Evolutionary conservation across 2,113 vertebrate species (phyloP).

Genomic region (Mionectes macconnelli): DNA sequence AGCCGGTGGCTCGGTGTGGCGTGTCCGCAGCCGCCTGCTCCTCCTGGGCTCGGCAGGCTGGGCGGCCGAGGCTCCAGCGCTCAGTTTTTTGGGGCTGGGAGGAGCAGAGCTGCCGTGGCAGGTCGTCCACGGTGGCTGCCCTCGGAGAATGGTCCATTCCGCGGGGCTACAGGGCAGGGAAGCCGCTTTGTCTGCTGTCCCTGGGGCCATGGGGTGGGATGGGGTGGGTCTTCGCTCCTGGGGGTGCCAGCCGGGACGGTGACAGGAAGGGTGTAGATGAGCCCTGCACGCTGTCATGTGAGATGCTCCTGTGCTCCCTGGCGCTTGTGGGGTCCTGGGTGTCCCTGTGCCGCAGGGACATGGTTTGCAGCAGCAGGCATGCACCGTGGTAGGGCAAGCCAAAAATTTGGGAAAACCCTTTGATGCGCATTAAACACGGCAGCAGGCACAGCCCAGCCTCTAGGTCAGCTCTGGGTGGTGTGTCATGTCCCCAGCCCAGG

Average conservation of each 20-base stretch:
- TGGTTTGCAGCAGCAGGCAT: not conserved
- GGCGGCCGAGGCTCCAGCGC: accelerated
- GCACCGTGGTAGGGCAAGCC: accelerated
- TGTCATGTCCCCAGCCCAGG: accelerated
- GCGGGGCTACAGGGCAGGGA: not conserved
- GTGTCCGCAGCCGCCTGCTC: accelerated
- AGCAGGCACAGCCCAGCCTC: not conserved
- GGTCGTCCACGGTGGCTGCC: not conserved
- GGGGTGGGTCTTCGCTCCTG: not conserved
- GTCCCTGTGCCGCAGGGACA: not conserved
- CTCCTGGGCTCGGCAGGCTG: accelerated
- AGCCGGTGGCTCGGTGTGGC: not conserved
- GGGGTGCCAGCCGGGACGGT: not conserved
- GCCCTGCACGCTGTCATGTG: accelerated
- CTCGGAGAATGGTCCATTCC: not conserved
- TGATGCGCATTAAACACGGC: not conserved
- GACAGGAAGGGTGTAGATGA: not conserved
- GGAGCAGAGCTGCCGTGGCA: not conserved
- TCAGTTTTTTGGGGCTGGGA: not conserved
- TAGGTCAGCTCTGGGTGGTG: not conserved
- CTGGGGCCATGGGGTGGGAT: accelerated
- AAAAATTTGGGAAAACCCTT: not conserved
- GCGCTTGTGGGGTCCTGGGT: accelerated
- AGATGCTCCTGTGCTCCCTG: not conserved
- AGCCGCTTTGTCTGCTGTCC: not conserved